A percentile compares a stretch with the other conserved stretches of the same genome.
Conservation (phyloP, 2,797 vertebrate species). For the Schizopygopsis malacanthus region DNA sequence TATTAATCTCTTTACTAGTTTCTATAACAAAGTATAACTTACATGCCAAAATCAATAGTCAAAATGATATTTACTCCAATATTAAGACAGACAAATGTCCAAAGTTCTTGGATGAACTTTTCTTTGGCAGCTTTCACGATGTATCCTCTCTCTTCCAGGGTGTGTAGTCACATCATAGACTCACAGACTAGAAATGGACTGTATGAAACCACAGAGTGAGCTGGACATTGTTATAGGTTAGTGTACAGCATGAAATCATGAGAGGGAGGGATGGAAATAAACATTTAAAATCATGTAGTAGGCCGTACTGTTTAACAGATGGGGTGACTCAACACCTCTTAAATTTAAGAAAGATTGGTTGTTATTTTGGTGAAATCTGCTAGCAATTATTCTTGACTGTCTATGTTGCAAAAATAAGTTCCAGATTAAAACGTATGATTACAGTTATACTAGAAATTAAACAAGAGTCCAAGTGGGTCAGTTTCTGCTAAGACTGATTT, state of each 20-base stretch:
- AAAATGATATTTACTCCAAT: not conserved
- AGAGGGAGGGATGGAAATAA: conserved; percentile 32
- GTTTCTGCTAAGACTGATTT: not conserved
- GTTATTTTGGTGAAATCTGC: not conserved
- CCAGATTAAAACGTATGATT: not conserved
- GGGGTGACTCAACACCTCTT: conserved; percentile 23
- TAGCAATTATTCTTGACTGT: conserved; percentile 1
- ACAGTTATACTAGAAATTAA: not conserved
- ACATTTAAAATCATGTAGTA: not conserved
- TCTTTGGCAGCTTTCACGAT: not conserved
- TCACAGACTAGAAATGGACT: not conserved
- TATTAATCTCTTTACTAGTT: not conserved
- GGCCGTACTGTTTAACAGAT: not conserved
- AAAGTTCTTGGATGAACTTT: not conserved
- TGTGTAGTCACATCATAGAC: not conserved
- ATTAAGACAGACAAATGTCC: not conserved
- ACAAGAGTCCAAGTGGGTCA: not conserved
- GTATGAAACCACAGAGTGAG: not conserved
- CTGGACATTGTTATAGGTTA: not conserved
- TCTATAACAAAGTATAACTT: not conserved
- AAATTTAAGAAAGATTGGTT: not conserved
- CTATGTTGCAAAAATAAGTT: not conserved
- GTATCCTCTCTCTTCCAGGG: not conserved
- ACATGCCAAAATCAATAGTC: not conserved
- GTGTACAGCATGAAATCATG: not conserved